Conservation (phyloP, 2,113 vertebrate genomes). For the Osmerus eperlanus region DNA sequence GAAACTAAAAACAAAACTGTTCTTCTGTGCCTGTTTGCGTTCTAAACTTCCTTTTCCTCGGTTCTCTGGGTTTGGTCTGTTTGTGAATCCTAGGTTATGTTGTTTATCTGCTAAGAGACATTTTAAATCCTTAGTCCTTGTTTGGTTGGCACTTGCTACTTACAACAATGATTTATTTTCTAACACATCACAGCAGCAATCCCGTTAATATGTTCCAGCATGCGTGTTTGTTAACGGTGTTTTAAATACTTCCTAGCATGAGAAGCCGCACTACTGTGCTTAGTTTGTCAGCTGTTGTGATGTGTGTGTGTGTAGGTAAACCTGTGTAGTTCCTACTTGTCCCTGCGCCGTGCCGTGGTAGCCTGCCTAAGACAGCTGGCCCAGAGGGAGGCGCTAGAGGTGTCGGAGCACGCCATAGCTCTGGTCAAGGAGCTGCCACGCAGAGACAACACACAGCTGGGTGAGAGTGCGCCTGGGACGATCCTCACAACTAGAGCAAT, state of each 20-base stretch:
- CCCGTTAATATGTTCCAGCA: neutral
- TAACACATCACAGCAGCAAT: too few relatives aligned
- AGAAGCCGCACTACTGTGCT: neutral
- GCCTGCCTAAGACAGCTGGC: slow-evolving; percentile 88
- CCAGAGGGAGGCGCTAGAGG: slow-evolving; percentile 86
- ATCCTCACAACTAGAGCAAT: too few relatives aligned
- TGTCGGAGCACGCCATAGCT: slow-evolving; percentile 81
- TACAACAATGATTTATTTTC: neutral
- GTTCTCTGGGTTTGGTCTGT: too few relatives aligned
- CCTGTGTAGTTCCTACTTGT: slow-evolving; percentile 84
- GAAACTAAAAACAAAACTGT: too few relatives aligned
- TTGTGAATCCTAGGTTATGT: too few relatives aligned
- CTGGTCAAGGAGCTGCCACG: slow-evolving; percentile 78
- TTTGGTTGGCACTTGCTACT: neutral
- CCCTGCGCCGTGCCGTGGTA: slow-evolving; percentile 81
- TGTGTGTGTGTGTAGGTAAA: slow-evolving; percentile 74
- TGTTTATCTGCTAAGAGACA: too few relatives aligned
- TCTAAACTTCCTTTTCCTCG: too few relatives aligned
- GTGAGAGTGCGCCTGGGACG: slow-evolving; percentile 57
- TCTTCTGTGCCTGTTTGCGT: too few relatives aligned
- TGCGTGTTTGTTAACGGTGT: neutral
- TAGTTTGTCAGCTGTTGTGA: neutral
- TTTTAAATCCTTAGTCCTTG: too few relatives aligned
- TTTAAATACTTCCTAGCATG: neutral
- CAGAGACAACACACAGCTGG: slow-evolving; percentile 75